Evolutionary conservation across 30 jellyfish, hydroid and myxozoan species (phyloP).

Genomic region (Aurelia sp.): DNA sequence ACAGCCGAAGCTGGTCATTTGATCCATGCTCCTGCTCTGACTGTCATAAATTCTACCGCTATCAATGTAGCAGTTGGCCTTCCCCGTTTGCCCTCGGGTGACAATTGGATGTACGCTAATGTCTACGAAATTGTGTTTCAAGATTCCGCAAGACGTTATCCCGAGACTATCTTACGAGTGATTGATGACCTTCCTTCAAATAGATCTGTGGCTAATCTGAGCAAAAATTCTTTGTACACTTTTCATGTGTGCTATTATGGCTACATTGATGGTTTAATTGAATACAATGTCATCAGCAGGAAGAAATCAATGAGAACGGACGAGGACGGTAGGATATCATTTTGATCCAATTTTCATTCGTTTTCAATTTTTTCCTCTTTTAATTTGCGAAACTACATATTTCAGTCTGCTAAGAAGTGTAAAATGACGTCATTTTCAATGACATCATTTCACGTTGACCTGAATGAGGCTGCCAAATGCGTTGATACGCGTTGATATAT

Average conservation of each 20-base stretch:
- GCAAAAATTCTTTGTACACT: slow-evolving; percentile 22
- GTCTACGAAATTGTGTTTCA: neutral
- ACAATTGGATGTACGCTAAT: neutral
- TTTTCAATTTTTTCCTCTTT: too few species aligned
- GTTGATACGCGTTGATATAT: too few species aligned
- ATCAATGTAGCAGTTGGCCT: neutral
- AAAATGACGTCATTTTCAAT: too few species aligned
- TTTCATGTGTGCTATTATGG: slow-evolving; percentile 41
- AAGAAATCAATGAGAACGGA: neutral
- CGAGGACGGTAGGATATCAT: slow-evolving; percentile 35
- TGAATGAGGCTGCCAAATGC: too few species aligned
- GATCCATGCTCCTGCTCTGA: neutral
- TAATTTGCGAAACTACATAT: too few species aligned
- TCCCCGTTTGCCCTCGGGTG: neutral
- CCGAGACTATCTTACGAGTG: slow-evolving; percentile 1
- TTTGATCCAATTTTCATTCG: too few species aligned
- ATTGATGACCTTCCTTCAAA: slow-evolving; percentile 21
- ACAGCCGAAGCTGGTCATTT: neutral
- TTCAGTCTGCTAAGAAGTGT: too few species aligned
- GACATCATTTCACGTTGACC: too few species aligned
- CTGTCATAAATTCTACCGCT: slow-evolving; percentile 1
- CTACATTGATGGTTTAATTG: slow-evolving; percentile 1
- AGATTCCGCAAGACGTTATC: neutral
- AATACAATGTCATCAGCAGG: slow-evolving; percentile 21
- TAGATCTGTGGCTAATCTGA: slow-evolving; percentile 10